Base-by-base conservation (phyloP, 2,113 vertebrate genomes). In the human (Homo sapiens) region DNA sequence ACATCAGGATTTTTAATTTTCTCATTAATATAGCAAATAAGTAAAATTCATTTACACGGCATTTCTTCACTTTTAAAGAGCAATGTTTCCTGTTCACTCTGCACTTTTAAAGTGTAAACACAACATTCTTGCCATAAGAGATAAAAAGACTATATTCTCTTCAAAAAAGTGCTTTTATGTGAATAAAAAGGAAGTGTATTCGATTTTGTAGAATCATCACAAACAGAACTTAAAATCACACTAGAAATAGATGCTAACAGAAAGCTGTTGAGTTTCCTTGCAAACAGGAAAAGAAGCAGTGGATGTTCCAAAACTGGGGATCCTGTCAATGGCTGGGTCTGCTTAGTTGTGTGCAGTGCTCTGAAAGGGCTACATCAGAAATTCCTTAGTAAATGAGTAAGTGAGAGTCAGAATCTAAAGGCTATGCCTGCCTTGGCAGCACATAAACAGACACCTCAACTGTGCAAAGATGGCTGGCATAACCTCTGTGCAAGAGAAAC, bases 1-100 rank as follows among this genome's bases (percentile, higher is more conserved):
- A 76, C 17, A 90, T 76, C 40, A 81, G 35, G 20, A 38, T 93
- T 91, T 93, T 93, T 61, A 81, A 90, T 92, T 92, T 97, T 84
- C 45, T 84, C 22, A 48, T 48, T 83, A 89, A 75, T 75, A 92
- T 59, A 38, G 81, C 92, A 4, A 97, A 66, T 76, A 91, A 91
- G 17, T 92, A 89, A 94, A 96, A 90, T 78, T 80, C 30, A 96
- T 70, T 85, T 55, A 87, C 43, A 84, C 0, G 76, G 13, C 20
- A 76, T 93, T 94, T 95, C 35, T 94, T 78, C 43, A 38, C 40
- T 94, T 94, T 95, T 59, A 45, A 86, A 59, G 43, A 83, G 59
- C 18, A 45, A 23, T 30, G 73, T 52, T 40, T 82, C 38, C 48
- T 86, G 38, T 75, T 89, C 95, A 45, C 8, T 25, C 6, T 72